These are phyloP conservation scores for Chloroclysta siterata DNA, from an alignment of 2,888 invertebrate genomes.

Conservation along the genomic window DNA sequence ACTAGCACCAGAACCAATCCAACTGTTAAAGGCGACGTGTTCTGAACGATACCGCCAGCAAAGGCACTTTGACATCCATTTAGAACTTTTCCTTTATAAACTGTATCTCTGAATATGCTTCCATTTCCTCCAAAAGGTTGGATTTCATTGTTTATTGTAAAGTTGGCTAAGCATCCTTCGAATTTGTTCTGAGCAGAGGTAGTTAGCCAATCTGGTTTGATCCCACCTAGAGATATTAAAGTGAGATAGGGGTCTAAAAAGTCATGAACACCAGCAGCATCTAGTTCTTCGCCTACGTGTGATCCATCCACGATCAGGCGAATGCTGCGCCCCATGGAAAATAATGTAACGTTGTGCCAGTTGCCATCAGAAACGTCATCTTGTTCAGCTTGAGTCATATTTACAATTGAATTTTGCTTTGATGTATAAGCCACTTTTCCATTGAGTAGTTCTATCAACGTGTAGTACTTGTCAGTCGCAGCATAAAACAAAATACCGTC, in stretches of 20 bases:
- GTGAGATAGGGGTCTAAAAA: conserved; percentile 96
- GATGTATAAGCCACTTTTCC: conserved; percentile 93
- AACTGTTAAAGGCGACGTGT: conserved; percentile 94
- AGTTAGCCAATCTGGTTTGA: conserved; percentile 86
- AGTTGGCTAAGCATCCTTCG: conserved; percentile 95
- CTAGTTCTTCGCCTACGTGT: conserved; percentile 93
- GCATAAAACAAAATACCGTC: conserved; percentile 94
- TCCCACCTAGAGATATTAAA: conserved; percentile 91
- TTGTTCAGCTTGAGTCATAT: conserved; percentile 90
- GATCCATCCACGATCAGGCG: conserved; percentile 89
- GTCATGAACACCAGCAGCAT: conserved; percentile 94
- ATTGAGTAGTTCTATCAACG: conserved; percentile 90
- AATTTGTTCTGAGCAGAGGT: conserved; percentile 87
- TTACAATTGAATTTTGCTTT: conserved; percentile 90
- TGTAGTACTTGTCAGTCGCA: conserved; percentile 94
- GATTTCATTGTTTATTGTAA: conserved; percentile 94
- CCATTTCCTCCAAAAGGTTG: conserved; percentile 96
- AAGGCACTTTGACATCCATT: conserved; percentile 91
- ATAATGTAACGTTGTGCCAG: conserved; percentile 95
- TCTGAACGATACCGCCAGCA: conserved; percentile 90
- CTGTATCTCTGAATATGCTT: conserved; percentile 89
- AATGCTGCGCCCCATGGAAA: conserved; percentile 88
- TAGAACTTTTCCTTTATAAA: conserved; percentile 89
- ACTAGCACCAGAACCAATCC: conserved; percentile 97
- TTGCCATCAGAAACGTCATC: conserved; percentile 90